Conservation (phyloP, 2,113 vertebrate genomes). For the Martes martes region DNA sequence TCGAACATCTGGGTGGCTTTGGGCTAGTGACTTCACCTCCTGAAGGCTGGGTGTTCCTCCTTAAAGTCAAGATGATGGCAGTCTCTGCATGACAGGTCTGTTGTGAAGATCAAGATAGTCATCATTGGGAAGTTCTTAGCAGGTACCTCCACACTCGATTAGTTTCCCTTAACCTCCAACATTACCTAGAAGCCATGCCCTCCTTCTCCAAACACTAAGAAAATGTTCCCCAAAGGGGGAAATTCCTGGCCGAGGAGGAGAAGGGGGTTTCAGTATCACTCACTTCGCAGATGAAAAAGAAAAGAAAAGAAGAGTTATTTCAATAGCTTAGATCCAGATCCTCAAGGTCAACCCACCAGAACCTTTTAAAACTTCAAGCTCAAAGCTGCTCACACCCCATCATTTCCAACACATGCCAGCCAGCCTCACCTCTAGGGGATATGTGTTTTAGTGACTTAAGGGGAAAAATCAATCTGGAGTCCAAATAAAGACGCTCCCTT, state of each 20-base stretch:
- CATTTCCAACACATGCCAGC: neutral
- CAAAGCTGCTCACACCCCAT: neutral
- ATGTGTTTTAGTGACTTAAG: neutral
- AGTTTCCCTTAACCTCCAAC: neutral
- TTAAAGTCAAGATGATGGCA: rapidly evolving
- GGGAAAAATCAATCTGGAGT: neutral
- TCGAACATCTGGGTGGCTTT: neutral
- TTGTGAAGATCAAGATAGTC: neutral
- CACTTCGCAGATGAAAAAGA: neutral
- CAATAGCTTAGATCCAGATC: neutral
- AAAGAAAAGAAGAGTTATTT: neutral
- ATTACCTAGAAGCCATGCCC: neutral
- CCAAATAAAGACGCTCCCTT: neutral
- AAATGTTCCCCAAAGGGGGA: neutral
- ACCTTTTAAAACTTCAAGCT: neutral
- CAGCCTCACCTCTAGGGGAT: neutral
- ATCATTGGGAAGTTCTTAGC: neutral
- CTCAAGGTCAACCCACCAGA: neutral
- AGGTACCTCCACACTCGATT: neutral
- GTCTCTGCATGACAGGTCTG: neutral
- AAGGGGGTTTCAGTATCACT: neutral
- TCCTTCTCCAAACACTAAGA: neutral
- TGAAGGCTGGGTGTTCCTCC: neutral
- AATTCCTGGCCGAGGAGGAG: neutral
- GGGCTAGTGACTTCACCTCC: neutral